Evolutionary conservation across 2,888 invertebrate genomes (phyloP).

Genomic region (Sphaerophoria rueppellii): DNA sequence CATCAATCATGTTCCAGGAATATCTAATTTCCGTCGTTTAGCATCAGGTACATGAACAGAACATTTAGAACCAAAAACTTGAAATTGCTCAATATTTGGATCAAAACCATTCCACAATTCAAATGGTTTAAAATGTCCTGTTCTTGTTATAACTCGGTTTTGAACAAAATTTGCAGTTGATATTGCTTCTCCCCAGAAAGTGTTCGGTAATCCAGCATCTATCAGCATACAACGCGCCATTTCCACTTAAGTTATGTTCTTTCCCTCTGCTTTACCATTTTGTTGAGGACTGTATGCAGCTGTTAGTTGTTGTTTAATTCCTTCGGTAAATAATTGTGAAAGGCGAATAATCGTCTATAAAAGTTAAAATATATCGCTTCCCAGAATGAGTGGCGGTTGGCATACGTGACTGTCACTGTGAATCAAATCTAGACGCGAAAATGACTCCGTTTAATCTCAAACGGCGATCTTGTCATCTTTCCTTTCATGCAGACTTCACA

Average conservation of each 20-base stretch:
- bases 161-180: no score
- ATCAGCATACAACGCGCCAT: background rate
- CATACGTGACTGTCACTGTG: no score
- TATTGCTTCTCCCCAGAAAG: background rate
- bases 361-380: background rate
- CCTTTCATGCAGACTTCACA: slow-evolving; percentile 1
- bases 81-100: no score
- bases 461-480: background rate
- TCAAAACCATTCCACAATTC: background rate
- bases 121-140: no score
- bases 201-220: background rate
- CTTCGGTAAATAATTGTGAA: background rate
- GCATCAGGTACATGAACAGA: no score
- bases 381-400: background rate
- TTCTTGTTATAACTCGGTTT: no score
- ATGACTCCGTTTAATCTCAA: background rate
- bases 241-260: no score
- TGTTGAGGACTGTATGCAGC: background rate
- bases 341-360: slow-evolving; percentile 2
- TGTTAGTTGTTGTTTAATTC: background rate
- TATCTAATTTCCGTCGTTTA: no score
- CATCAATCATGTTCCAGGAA: no score
- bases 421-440: background rate
- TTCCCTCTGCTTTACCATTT: background rate
- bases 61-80: no score